A percentile compares a stretch with the other conserved stretches of the same genome.
phyloP scores from a whole-genome alignment of 2,797 vertebrate genomes.

The Lithobates pipiens region DNA sequence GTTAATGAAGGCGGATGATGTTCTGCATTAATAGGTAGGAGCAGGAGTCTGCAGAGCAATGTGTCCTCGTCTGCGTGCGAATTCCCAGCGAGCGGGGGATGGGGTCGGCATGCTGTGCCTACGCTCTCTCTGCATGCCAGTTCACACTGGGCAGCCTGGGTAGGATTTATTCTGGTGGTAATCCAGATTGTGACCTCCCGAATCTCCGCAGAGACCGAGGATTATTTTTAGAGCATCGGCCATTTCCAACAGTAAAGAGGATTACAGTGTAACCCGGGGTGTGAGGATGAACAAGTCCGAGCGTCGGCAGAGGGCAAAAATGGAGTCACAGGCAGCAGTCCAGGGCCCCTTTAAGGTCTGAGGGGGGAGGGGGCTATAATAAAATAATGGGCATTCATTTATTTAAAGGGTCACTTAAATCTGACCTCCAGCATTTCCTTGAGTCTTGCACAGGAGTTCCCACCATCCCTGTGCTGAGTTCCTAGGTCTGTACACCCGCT shows the following conservation, averaged over 20 bases:
- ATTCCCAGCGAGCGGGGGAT: not conserved
- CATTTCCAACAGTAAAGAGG: slow-evolving; percentile 47
- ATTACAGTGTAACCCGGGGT: slow-evolving; percentile 53
- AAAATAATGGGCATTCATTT: too few relatives aligned
- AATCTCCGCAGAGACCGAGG: slow-evolving; percentile 42
- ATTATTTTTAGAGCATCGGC: slow-evolving; percentile 57
- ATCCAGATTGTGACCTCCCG: slow-evolving; percentile 56
- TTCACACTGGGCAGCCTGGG: slow-evolving; percentile 27
- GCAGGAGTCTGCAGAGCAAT: not conserved
- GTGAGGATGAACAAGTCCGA: slow-evolving; percentile 42
- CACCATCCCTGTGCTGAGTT: too few relatives aligned
- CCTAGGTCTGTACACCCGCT: too few relatives aligned
- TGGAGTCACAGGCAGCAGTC: not conserved
- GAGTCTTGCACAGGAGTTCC: too few relatives aligned
- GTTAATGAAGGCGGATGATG: too few relatives aligned
- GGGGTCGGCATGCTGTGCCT: slow-evolving; percentile 1
- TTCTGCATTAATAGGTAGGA: not conserved
- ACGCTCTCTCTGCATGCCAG: not conserved
- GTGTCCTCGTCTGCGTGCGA: not conserved
- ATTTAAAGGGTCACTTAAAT: too few relatives aligned
- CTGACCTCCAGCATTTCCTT: too few relatives aligned
- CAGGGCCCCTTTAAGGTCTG: too few relatives aligned
- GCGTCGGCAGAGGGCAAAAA: not conserved
- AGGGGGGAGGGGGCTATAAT: not conserved
- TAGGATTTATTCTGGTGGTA: slow-evolving; percentile 50